Base-by-base conservation (phyloP, 2,113 vertebrate species). In the Dipodomys merriami region DNA sequence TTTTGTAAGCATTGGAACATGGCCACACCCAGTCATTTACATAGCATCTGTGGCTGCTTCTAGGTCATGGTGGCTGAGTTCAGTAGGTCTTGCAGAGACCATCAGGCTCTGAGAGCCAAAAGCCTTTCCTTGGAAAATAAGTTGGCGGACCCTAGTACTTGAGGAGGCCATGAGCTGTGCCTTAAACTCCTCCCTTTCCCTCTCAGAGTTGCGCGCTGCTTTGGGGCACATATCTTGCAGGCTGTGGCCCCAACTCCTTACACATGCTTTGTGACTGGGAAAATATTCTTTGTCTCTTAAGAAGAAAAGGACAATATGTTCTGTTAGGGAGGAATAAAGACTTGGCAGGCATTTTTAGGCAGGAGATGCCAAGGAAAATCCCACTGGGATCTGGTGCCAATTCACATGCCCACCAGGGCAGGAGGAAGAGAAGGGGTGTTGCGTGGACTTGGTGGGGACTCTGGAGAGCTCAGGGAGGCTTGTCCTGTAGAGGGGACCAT, bases 281-380 rank as follows among this genome's bases (percentile, higher is more conserved):
- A 91, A 35, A 19, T 39, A 72, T 16, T 73, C 27, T 69, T 69
- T 77, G 64, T 46, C 30, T 88, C 35, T 90, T 77, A 67, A 91
- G 68, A 83, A 94, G 60, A 57, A 76, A 86, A 92, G 81, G 77
- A 80, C 33, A 69, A 1, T 83, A 64, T 20, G 49, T 69, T 88
- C 33, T 86, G 1, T 81, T 33, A 74, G 25, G 72, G 53, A 91
- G 69, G 57, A 49, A 6, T 83, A 46, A 72, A 84, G 64, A 27
- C 44, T 81, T 77, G 77, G 73, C 73, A 83, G 68, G 16, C 79
- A 72, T 77, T 49, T n/a, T 72, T 44, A 89, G 81, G 64, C 19
- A 20, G 39, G 29, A 10, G 64, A 82, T 39, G 65, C 82, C 78
- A 69, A 77, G 82, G 64, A 82, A 49, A 49, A 49, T 7, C 44